A percentile compares a stretch with the other conserved stretches of the same genome.
These are phyloP conservation scores for Bovichtus diacanthus DNA, from an alignment of 2,797 vertebrate species.

Conservation along the genomic window DNA sequence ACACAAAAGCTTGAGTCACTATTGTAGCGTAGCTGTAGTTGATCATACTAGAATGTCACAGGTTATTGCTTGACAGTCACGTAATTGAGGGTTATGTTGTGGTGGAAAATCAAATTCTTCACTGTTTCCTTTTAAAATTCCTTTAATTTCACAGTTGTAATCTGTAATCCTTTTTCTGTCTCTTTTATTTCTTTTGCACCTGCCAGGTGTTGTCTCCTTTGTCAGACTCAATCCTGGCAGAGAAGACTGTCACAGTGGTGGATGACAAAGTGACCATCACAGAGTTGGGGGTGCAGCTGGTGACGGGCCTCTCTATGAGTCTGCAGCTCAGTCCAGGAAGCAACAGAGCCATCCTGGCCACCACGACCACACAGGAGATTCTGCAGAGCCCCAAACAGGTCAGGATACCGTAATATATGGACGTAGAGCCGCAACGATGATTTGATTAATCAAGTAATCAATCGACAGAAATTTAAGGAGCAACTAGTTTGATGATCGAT, in stretches of 20 bases:
- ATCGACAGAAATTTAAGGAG: background rate
- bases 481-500: background rate
- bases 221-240: conserved; percentile 96
- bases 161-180: background rate
- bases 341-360: conserved; percentile 89
- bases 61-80: conserved; percentile 22
- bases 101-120: background rate
- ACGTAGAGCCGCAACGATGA: background rate
- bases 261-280: conserved; percentile 96
- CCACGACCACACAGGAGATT: conserved; percentile 90
- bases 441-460: background rate
- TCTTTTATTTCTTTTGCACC: background rate
- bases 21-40: conserved; percentile 35
- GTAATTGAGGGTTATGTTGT: conserved; percentile 6
- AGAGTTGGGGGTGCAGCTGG: conserved; percentile 93
- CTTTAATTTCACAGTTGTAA: background rate
- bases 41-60: conserved; percentile 38
- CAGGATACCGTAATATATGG: conserved; percentile 8
- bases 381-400: conserved; percentile 94
- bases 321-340: conserved; percentile 90
- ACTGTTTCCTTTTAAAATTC: conserved; percentile 12
- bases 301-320: conserved; percentile 91
- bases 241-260: conserved; percentile 93
- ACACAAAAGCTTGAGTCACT: conserved; percentile 40
- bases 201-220: conserved; percentile 94